Conservation (phyloP, 1,140 invertebrate species). For the Maconellicoccus hirsutus region DNA sequence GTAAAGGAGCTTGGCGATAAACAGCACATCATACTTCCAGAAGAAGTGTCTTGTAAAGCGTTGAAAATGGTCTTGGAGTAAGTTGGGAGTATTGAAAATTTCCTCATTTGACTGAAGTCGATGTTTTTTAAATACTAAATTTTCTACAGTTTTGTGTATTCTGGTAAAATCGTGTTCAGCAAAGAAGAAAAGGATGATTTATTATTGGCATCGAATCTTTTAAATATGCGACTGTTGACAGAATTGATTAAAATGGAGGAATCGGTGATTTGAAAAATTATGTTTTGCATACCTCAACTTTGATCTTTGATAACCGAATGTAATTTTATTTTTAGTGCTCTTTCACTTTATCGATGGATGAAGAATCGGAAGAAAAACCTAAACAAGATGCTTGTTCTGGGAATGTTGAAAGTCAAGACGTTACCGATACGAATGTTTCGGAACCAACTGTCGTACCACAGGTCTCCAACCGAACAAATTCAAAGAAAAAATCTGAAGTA, state of each 20-base stretch:
- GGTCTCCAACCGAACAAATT: neutral
- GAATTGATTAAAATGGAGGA: constrained; percentile 15
- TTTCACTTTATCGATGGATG: constrained; percentile 9
- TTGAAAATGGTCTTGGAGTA: neutral
- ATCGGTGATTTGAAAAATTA: neutral
- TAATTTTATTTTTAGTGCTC: constrained; percentile 5
- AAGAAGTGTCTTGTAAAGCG: constrained; percentile 8
- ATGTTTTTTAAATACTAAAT: too few relatives aligned
- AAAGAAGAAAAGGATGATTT: constrained; percentile 11
- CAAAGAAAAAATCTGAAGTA: neutral
- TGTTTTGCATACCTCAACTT: too few relatives aligned
- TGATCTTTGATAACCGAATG: too few relatives aligned
- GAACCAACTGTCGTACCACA: neutral
- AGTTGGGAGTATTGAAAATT: neutral
- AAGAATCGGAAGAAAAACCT: neutral
- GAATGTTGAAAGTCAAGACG: neutral
- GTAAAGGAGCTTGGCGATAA: neutral
- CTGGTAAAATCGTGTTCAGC: neutral
- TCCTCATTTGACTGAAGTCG: neutral
- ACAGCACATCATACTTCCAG: constrained; percentile 4
- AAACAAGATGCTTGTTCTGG: neutral
- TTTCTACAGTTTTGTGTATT: neutral
- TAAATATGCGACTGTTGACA: constrained; percentile 1
- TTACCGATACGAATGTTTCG: neutral
- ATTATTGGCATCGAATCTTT: neutral